Evolutionary conservation across 1,140 invertebrate genomes (phyloP).

Genomic region (Trialeurodes vaporariorum): DNA sequence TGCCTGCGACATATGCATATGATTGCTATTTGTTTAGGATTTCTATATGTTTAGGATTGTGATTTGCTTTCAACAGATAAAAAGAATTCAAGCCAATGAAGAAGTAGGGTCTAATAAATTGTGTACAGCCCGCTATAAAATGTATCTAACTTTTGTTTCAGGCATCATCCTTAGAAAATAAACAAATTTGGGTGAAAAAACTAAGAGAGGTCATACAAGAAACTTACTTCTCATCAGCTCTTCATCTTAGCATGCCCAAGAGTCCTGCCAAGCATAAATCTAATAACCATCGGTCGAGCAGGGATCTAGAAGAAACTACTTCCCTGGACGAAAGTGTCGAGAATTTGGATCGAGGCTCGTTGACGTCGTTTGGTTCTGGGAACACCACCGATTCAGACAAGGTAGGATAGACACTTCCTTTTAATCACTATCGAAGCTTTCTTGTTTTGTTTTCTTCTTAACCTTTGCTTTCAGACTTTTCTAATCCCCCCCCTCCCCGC

Average conservation of each 20-base stretch:
- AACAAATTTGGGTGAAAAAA: slow-evolving; percentile 91
- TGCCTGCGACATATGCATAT: too few relatives aligned
- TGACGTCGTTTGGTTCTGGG: slow-evolving; percentile 87
- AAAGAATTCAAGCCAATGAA: too few relatives aligned
- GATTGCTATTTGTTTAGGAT: too few relatives aligned
- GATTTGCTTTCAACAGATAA: too few relatives aligned
- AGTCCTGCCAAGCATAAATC: slow-evolving; percentile 68
- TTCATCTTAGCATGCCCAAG: slow-evolving; percentile 58
- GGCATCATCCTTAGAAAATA: slow-evolving; percentile 77
- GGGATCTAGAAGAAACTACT: slow-evolving; percentile 75
- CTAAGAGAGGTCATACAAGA: slow-evolving; percentile 91
- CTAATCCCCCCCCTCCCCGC: too few relatives aligned
- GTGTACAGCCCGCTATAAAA: too few relatives aligned
- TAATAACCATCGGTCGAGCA: slow-evolving; percentile 64
- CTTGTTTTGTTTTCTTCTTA: too few relatives aligned
- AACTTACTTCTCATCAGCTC: slow-evolving; percentile 74
- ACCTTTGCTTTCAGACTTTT: too few relatives aligned
- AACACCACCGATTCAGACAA: slow-evolving; percentile 91
- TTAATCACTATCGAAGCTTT: too few relatives aligned
- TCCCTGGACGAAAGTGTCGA: slow-evolving; percentile 70
- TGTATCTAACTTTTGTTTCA: slow-evolving; percentile 30
- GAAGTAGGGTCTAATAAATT: background rate
- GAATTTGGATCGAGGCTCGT: slow-evolving; percentile 71
- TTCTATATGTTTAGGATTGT: too few relatives aligned
- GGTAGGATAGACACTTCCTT: slow-evolving; percentile 51